Conservation (phyloP, 1,140 invertebrate species). For the Leptinotarsa undecemlineata region DNA sequence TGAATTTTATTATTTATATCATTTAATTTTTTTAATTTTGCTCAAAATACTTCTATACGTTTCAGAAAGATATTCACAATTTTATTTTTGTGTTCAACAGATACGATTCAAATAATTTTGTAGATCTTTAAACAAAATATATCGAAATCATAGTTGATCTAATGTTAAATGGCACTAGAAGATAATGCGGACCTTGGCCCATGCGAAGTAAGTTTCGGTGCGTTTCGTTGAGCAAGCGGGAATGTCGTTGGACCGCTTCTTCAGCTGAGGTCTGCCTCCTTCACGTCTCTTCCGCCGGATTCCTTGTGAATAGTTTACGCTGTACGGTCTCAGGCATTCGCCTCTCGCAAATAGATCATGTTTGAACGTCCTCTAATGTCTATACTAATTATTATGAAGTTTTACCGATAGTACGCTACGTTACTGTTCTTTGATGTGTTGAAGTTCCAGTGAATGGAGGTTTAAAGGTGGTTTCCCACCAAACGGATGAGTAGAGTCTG, state of each 20-base stretch:
- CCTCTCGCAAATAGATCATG: constrained; percentile 17
- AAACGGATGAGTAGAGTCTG: too few relatives aligned
- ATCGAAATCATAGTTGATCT: too few relatives aligned
- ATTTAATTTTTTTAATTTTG: too few relatives aligned
- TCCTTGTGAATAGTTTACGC: constrained; percentile 42
- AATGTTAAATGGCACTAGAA: not conserved
- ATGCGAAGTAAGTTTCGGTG: constrained; percentile 35
- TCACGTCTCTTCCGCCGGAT: constrained; percentile 35
- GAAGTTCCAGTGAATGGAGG: too few relatives aligned
- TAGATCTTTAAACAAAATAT: too few relatives aligned
- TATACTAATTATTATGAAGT: constrained; percentile 9
- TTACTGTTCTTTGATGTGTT: too few relatives aligned
- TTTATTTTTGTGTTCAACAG: too few relatives aligned
- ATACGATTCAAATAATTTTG: too few relatives aligned
- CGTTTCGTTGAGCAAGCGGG: constrained; percentile 28
- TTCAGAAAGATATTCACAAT: too few relatives aligned
- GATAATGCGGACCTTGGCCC: not conserved
- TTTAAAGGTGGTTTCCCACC: too few relatives aligned
- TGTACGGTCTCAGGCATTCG: constrained; percentile 33
- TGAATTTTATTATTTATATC: too few relatives aligned
- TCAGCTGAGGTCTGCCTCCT: constrained; percentile 35
- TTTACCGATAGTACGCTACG: not conserved
- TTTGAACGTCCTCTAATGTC: constrained; percentile 9
- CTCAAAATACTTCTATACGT: too few relatives aligned
- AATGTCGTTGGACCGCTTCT: constrained; percentile 42